Evolutionary conservation across 2,888 invertebrate genomes (phyloP).

Genomic region (Blastobasis lacticolella): DNA sequence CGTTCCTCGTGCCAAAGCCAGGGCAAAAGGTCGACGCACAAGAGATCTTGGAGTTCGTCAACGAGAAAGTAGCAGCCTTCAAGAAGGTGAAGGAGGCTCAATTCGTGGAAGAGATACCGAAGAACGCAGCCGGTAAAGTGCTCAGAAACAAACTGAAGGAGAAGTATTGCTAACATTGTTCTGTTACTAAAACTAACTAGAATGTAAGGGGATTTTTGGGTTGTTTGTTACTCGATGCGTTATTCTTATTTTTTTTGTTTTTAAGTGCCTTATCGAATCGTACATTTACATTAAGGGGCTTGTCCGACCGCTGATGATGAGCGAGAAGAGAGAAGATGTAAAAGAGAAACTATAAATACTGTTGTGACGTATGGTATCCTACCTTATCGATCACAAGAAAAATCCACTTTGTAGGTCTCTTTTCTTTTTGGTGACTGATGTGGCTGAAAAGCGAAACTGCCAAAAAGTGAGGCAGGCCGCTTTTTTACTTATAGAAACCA

Average conservation of each 20-base stretch:
- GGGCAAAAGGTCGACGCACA: conserved; percentile 56
- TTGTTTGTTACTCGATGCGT: background rate
- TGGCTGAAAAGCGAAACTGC: background rate
- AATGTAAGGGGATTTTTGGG: background rate
- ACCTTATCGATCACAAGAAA: too few species aligned
- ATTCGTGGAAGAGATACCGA: conserved; percentile 81
- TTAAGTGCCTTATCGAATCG: background rate
- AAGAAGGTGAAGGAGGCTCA: conserved; percentile 81
- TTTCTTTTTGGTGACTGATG: background rate
- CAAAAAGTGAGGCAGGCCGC: too few species aligned
- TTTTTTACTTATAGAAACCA: too few species aligned
- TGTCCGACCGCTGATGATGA: too few species aligned
- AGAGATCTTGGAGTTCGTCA: conserved; percentile 78
- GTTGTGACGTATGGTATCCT: too few species aligned
- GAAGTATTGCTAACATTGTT: conserved; percentile 35
- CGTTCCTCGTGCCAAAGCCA: conserved; percentile 77
- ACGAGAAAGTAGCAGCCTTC: conserved; percentile 80
- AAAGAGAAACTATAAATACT: too few species aligned
- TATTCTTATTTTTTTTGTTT: background rate
- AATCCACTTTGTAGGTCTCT: too few species aligned
- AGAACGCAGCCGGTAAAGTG: conserved; percentile 85
- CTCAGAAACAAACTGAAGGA: conserved; percentile 76
- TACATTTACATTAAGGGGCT: too few species aligned
- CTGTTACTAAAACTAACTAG: background rate
- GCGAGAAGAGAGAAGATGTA: too few species aligned